Base-by-base conservation (phyloP, 2,888 invertebrate species). In the Phania funesta region DNA sequence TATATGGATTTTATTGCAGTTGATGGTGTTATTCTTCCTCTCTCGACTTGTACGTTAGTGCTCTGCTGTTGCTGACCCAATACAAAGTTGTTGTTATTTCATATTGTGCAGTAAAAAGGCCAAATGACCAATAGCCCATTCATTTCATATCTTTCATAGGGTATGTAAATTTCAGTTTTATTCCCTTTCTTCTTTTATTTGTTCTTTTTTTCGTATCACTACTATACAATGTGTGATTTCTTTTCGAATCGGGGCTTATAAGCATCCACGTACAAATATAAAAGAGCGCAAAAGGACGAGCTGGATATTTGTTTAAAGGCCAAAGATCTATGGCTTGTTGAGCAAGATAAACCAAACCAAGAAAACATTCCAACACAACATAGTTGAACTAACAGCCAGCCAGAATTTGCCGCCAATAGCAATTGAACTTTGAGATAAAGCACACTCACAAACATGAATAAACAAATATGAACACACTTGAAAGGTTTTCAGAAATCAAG, bases 1-100 rank as follows among this genome's bases (percentile, higher is more conserved):
- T 86, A 85, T 87, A 89, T 87, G 87, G 89, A 87, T 89, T 89
- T 89, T 89, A 88, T 89, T 88, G 88, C 87, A 89, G 77, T 76
- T 84, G 64, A 65, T 76, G 82, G 56, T 80, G 77, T 62, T 77
- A 56, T 64, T 81, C 50, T 50, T 62, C 24, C 58, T 41, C 35
- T 22, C 22, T 58, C 48, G 3, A 54, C 52, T 52, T 52, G 7
- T n/a, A 29, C 62, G 16, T 62, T 62, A 73, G 60, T 52, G 20
- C 38, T 71, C 24, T 70, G 74, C 52, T 77, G 71, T 68, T 68
- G 58, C 70, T 82, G 78, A 82, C 82, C 82, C 85, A 84, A 88
- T 88, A 87, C 89, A 88, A 88, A 87, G 48, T 50, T 71, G 58
- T 50, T 67, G 65, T 52, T 65, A 70, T 70, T 60, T 81, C 54